phyloP scores from a whole-genome alignment of 2,113 vertebrate species.

The Scartelaos histophorus region DNA sequence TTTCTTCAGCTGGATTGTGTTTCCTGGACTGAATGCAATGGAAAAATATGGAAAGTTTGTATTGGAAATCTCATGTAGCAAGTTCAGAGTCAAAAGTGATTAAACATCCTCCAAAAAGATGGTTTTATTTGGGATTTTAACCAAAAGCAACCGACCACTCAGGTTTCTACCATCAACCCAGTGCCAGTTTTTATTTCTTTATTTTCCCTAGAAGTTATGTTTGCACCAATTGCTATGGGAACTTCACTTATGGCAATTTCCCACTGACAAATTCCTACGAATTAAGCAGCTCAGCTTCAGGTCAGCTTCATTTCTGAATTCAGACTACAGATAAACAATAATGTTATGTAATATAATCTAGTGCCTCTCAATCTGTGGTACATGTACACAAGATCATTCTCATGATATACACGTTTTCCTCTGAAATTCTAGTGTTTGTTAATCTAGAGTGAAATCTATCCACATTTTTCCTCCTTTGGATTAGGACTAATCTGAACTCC shows the following conservation, averaged over 20 bases:
- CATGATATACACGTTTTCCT: too few relatives aligned
- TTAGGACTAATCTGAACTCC: too few relatives aligned
- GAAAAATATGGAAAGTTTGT: not conserved
- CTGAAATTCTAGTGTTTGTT: too few relatives aligned
- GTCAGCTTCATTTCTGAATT: too few relatives aligned
- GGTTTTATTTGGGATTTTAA: not conserved
- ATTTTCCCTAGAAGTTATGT: not conserved
- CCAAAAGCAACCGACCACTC: not conserved
- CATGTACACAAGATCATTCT: too few relatives aligned
- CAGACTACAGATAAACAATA: not conserved
- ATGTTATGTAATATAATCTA: not conserved
- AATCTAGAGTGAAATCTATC: too few relatives aligned
- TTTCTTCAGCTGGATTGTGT: slow-evolving; percentile 1
- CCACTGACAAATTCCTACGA: not conserved
- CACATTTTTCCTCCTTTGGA: too few relatives aligned
- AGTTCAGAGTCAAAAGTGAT: not conserved
- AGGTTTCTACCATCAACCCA: not conserved
- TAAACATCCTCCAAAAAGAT: not conserved
- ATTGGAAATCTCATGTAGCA: slow-evolving; percentile 1
- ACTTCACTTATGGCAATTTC: not conserved
- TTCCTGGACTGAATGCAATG: not conserved
- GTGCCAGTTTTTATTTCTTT: not conserved
- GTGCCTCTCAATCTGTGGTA: too few relatives aligned
- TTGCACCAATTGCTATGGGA: not conserved
- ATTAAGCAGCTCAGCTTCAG: not conserved